Evolutionary conservation across 1,140 invertebrate genomes (phyloP).

Genomic region (Halictus rubicundus): DNA sequence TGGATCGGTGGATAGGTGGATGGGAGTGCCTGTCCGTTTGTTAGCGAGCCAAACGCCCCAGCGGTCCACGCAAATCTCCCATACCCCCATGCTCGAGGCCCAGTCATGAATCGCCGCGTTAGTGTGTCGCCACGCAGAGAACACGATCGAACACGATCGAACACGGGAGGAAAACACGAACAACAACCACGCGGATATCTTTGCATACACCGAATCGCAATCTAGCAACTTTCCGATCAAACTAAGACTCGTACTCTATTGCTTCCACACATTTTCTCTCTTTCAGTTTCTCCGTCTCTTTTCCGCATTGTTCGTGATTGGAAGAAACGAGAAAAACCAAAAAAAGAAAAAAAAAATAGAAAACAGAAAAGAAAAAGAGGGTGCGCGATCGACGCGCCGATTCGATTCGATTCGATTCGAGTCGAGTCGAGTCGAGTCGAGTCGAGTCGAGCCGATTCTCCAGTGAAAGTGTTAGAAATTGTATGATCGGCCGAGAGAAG

Average conservation of each 20-base stretch:
- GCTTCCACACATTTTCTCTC: constrained; percentile 63
- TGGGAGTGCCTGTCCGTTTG: constrained; percentile 81
- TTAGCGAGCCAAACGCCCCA: constrained; percentile 81
- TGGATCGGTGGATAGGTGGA: constrained; percentile 60
- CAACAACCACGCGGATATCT: constrained; percentile 30
- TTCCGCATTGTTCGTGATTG: constrained; percentile 16
- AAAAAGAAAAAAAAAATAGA: too few species aligned
- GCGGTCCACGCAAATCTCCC: constrained; percentile 80
- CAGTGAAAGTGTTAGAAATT: not conserved
- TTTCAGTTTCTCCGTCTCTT: constrained; percentile 54
- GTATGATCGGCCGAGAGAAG: too few species aligned
- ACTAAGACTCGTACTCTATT: constrained; percentile 25
- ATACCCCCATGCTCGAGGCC: constrained; percentile 75
- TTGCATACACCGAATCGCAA: not conserved
- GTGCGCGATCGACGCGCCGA: constrained; percentile 1
- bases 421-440: not conserved
- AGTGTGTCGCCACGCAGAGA: constrained; percentile 40
- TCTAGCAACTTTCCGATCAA: not conserved
- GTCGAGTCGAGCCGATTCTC: not conserved
- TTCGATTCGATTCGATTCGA: not conserved
- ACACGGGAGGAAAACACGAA: not conserved
- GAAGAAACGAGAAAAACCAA: too few species aligned
- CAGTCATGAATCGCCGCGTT: constrained; percentile 75
- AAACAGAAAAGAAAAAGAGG: too few species aligned
- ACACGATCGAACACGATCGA: constrained; percentile 12